These are phyloP conservation scores for Pollimyrus isidori DNA, from an alignment of 2,113 vertebrate genomes.

Conservation along the genomic window DNA sequence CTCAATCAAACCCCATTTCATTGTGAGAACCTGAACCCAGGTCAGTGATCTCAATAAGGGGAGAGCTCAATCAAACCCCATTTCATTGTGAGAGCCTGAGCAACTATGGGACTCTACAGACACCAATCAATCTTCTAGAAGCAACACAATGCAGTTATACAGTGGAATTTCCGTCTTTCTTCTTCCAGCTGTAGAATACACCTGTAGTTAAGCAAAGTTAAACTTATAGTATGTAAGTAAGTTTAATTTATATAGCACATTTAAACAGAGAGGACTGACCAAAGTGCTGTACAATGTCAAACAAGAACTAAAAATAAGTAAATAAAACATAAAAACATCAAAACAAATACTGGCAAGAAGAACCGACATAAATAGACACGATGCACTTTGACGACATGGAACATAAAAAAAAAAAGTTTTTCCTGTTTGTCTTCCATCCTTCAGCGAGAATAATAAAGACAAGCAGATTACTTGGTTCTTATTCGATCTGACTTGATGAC, in stretches of 20 bases:
- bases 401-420: too few relatives aligned
- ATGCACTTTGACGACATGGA: too few relatives aligned
- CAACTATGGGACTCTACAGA: not conserved
- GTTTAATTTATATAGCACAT: too few relatives aligned
- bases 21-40: not conserved
- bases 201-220: not conserved
- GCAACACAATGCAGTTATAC: not conserved
- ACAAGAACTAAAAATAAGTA: too few relatives aligned
- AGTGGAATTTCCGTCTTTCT: not conserved
- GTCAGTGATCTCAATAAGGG: not conserved
- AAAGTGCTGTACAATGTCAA: too few relatives aligned
- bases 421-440: not conserved
- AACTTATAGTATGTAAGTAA: too few relatives aligned
- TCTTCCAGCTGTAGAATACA: not conserved
- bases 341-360: too few relatives aligned
- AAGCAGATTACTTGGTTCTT: not conserved
- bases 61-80: not conserved
- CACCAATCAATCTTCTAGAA: conserved; percentile 1
- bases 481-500: not conserved
- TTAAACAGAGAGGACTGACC: too few relatives aligned
- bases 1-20: not conserved
- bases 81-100: not conserved
- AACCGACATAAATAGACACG: too few relatives aligned
- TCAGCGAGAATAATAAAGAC: not conserved
- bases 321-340: too few relatives aligned